These are phyloP conservation scores for Drosophila novamexicana DNA, from an alignment of 1,140 invertebrate genomes.

Conservation along the genomic window DNA sequence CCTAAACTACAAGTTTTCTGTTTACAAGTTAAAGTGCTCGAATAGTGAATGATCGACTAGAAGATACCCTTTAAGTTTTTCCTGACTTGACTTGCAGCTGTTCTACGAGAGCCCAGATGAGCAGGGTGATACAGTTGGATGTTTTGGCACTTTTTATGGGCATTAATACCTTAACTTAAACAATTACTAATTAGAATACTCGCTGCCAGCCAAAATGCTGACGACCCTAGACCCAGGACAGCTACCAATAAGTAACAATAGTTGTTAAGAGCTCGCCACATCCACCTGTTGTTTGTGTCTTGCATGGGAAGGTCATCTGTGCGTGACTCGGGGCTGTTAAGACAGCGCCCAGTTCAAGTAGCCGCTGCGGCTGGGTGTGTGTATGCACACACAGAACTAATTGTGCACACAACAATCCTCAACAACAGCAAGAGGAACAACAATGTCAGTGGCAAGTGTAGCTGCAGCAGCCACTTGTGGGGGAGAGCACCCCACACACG, in stretches of 20 bases:
- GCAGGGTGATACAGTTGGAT: too few relatives aligned
- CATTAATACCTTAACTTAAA: too few relatives aligned
- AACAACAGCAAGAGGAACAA: conserved; percentile 25
- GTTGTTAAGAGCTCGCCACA: conserved; percentile 26
- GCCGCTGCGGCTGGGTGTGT: neutral
- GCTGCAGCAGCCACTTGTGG: conserved; percentile 36
- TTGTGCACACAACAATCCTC: conserved; percentile 35
- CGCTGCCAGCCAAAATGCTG: too few relatives aligned
- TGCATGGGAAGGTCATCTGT: conserved; percentile 42
- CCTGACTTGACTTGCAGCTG: too few relatives aligned
- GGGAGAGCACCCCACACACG: conserved; percentile 20
- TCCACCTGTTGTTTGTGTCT: conserved; percentile 44
- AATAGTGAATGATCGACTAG: too few relatives aligned
- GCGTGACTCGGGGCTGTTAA: conserved; percentile 24
- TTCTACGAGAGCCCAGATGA: too few relatives aligned
- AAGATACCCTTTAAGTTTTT: too few relatives aligned
- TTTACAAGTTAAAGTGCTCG: too few relatives aligned
- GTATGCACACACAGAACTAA: conserved; percentile 21
- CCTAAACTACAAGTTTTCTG: too few relatives aligned
- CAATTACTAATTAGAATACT: neutral
- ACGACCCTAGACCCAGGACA: neutral
- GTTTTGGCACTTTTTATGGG: too few relatives aligned
- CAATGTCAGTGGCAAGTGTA: conserved; percentile 65
- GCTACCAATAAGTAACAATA: conserved; percentile 8
- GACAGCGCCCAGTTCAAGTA: conserved; percentile 21